Conservation (phyloP, 2,888 invertebrate genomes). For the Lordiphosa fenestrarum region DNA sequence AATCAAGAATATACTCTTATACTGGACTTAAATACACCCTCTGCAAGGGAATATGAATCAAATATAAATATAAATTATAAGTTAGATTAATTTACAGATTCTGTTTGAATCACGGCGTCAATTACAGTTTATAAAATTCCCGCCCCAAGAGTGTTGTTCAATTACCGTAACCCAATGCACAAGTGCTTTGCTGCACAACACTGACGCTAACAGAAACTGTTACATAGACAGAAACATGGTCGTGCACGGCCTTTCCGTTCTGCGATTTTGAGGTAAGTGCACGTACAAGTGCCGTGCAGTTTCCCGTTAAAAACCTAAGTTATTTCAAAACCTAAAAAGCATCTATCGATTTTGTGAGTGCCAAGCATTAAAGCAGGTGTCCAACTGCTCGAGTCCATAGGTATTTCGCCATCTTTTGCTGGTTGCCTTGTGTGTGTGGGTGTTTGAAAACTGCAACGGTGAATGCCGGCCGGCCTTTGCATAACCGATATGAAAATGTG, state of each 20-base stretch:
- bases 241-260: slow-evolving; percentile 78
- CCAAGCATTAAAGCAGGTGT: slow-evolving; percentile 23
- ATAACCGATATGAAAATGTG: slow-evolving; percentile 31
- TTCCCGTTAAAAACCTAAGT: slow-evolving; percentile 67
- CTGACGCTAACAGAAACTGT: neutral
- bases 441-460: slow-evolving; percentile 2
- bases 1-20: too few relatives aligned
- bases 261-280: slow-evolving; percentile 80
- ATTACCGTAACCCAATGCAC: too few relatives aligned
- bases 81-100: too few relatives aligned
- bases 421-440: neutral
- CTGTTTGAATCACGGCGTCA: too few relatives aligned
- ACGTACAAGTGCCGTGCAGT: slow-evolving; percentile 61
- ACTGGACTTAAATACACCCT: too few relatives aligned
- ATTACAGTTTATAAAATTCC: too few relatives aligned
- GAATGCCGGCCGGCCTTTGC: slow-evolving; percentile 62
- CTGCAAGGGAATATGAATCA: too few relatives aligned
- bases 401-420: slow-evolving; percentile 12
- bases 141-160: too few relatives aligned
- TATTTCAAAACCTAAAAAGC: slow-evolving; percentile 50
- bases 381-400: neutral
- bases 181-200: too few relatives aligned
- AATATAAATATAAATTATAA: too few relatives aligned
- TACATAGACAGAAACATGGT: slow-evolving; percentile 3
- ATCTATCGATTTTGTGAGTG: slow-evolving; percentile 52